Evolutionary conservation across 2,888 invertebrate genomes (phyloP), one percentile per base, ranked within the genome.

Genomic region (Diogma glabrata): DNA sequence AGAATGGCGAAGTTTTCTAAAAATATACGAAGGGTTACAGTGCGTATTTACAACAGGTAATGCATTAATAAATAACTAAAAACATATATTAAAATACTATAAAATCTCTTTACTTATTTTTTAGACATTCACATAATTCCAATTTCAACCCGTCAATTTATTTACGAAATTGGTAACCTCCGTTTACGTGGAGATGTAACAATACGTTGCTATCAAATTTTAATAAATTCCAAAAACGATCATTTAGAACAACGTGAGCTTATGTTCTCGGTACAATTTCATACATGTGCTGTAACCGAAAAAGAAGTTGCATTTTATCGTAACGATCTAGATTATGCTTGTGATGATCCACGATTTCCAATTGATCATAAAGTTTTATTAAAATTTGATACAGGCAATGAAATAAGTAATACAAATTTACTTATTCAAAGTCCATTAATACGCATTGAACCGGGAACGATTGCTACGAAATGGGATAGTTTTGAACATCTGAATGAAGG

Each of bases 191-290:
- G 94, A 12, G 94, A 94, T 71, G 85, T 94, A 58, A 76, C 93
- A 54, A 81, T 94, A 62, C 91, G 92, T 68, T 92, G 92, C 67
- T 93, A 91, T 75, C 82, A 89, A 61, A 77, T 87, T 4, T 52
- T 63, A 20, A 64, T 65, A 36, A 58, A 60, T 24, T 75, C 75
- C 55, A 46, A 46, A 8, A 24, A 16, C 23, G 24, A 51, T 43
- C 66, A 63, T 50, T 20, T 19, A 3, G 57, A 58, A 49, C 52
- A 61, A 51, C 53, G 78, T 38, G 82, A 82, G 60, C 77, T 86
- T n/a, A 79, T 90, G 59, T 90, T 89, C 73, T 82, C 86, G 48
- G 84, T 86, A 66, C 88, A 94, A 79, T 92, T 94, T 74, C 93
- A 94, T 75, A 93, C 94, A 4, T 93, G 93, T 72, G 91, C 92